Percentiles rank a stretch among this genome's conserved stretches.
These are phyloP conservation scores for Taeniopygia guttata DNA, from an alignment of 2,797 vertebrate species.

Conservation along the genomic window DNA sequence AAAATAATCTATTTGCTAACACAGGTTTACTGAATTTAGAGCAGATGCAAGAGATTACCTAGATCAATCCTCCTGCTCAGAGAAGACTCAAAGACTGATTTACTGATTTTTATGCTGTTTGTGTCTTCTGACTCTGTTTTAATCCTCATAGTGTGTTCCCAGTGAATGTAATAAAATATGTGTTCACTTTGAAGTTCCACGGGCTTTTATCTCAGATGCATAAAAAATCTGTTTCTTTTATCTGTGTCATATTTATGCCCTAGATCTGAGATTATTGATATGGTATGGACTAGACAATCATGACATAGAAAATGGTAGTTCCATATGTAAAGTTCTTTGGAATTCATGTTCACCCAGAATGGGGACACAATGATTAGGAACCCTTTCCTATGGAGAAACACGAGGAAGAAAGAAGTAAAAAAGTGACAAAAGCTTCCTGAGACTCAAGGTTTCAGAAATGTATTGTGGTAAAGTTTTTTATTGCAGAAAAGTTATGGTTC, in stretches of 20 bases:
- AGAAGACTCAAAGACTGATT: not conserved
- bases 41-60: not conserved
- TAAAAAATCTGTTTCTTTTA: not conserved
- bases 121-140: not conserved
- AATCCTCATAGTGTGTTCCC: not conserved
- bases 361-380: slow-evolving; percentile 34
- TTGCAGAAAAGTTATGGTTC: slow-evolving; percentile 80
- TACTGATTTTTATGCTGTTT: not conserved
- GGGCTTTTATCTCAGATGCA: not conserved
- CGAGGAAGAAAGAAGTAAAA: not conserved
- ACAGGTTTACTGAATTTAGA: not conserved
- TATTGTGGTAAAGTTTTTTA: slow-evolving; percentile 80
- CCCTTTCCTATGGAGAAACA: not conserved
- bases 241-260: not conserved
- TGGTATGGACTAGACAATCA: not conserved
- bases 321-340: slow-evolving; percentile 74
- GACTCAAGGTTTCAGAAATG: slow-evolving; percentile 81
- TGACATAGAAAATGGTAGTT: not conserved
- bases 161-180: not conserved
- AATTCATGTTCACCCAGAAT: slow-evolving; percentile 73
- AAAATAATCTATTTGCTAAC: not conserved
- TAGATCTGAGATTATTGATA: not conserved
- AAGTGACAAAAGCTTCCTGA: slow-evolving; percentile 60
- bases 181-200: not conserved
- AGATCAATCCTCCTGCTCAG: not conserved